phyloP scores from a whole-genome alignment of 2,888 invertebrate genomes.

The Selenia dentaria region DNA sequence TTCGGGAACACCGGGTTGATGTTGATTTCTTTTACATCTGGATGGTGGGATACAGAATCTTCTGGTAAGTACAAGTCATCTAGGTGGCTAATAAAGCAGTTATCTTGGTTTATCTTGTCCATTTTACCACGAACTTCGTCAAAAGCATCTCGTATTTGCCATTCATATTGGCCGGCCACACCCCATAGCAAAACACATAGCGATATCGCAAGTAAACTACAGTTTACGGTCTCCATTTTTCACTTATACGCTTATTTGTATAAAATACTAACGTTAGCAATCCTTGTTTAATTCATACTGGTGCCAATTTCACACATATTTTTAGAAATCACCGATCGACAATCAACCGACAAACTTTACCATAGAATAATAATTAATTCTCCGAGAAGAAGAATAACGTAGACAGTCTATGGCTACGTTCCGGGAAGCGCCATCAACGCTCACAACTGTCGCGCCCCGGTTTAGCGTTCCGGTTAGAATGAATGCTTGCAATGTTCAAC shows the following conservation, averaged over 20 bases:
- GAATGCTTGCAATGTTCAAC: too few species aligned
- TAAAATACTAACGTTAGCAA: too few species aligned
- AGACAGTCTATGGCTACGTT: too few species aligned
- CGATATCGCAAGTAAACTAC: conserved; percentile 60
- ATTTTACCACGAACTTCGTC: conserved; percentile 94
- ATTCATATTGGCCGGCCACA: conserved; percentile 94
- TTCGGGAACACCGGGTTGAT: conserved; percentile 98
- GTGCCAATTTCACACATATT: too few species aligned
- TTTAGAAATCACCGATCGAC: too few species aligned
- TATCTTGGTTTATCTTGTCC: conserved; percentile 93
- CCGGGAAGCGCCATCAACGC: too few species aligned
- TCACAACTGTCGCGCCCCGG: too few species aligned
- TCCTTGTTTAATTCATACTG: too few species aligned
- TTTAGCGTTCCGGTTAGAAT: too few species aligned
- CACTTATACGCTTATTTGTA: conserved; percentile 10
- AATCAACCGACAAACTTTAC: too few species aligned
- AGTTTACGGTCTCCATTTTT: conserved; percentile 67
- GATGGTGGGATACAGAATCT: conserved; percentile 95
- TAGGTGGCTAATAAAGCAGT: conserved; percentile 95
- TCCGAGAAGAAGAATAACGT: too few species aligned
- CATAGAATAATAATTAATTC: too few species aligned
- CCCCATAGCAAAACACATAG: conserved; percentile 80
- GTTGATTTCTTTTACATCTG: conserved; percentile 96
- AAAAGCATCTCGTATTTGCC: conserved; percentile 95
- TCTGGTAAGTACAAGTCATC: conserved; percentile 93